A percentile compares a stretch with the other conserved stretches of the same genome.
Conservation (phyloP, 1,140 invertebrate genomes). For the Melitaea cinxia region DNA sequence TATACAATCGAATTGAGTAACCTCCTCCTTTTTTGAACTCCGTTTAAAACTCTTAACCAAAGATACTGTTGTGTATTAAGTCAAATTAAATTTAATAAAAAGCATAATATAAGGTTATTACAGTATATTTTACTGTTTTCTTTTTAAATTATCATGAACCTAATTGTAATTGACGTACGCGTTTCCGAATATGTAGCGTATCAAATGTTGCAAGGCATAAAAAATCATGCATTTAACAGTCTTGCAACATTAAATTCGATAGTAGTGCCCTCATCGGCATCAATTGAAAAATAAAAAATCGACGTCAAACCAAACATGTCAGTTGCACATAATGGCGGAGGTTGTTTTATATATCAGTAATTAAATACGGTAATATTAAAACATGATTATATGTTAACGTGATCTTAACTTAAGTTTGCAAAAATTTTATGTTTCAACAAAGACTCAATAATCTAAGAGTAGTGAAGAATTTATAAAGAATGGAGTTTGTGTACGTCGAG, state of each 20-base stretch:
- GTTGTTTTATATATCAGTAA: conserved; percentile 57
- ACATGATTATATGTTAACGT: conserved; percentile 40
- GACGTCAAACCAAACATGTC: conserved; percentile 74
- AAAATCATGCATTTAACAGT: neutral
- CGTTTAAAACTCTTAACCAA: too few relatives aligned
- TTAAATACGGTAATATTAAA: conserved; percentile 57
- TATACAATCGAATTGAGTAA: too few relatives aligned
- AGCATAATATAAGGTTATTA: too few relatives aligned
- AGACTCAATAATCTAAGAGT: conserved; percentile 29
- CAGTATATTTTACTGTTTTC: too few relatives aligned
- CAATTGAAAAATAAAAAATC: conserved; percentile 61
- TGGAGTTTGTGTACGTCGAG: conserved; percentile 55
- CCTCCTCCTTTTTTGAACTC: too few relatives aligned
- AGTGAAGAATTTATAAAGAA: conserved; percentile 37
- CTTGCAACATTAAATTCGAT: neutral
- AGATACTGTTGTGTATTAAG: too few relatives aligned
- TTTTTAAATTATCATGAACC: too few relatives aligned
- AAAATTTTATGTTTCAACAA: conserved; percentile 13
- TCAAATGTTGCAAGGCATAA: neutral
- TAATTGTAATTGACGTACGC: too few relatives aligned
- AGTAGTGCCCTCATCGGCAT: conserved; percentile 50
- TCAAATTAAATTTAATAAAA: too few relatives aligned
- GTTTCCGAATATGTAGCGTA: neutral
- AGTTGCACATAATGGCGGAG: conserved; percentile 73
- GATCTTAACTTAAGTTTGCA: conserved; percentile 10